These are phyloP conservation scores for Xiphorhynchus erythropygius DNA, from an alignment of 2,797 vertebrate species.

Conservation along the genomic window DNA sequence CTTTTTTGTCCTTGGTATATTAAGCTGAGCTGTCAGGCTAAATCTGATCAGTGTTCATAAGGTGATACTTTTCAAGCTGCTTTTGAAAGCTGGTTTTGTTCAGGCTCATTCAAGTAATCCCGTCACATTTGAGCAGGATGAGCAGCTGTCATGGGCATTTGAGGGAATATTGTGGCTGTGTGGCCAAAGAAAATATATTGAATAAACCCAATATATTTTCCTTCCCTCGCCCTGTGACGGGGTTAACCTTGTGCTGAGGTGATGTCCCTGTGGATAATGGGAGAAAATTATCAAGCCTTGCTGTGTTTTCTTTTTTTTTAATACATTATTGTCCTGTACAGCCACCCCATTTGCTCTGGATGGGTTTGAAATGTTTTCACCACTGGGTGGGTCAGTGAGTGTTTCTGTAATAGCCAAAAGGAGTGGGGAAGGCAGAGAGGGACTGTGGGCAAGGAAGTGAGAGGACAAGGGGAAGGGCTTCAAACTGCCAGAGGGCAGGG, in stretches of 20 bases:
- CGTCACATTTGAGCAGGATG: background rate
- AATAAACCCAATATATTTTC: background rate
- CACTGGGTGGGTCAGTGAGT: background rate
- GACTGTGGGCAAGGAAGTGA: background rate
- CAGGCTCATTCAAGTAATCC: constrained; percentile 1
- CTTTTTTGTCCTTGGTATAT: constrained; percentile 11
- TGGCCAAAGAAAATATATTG: background rate
- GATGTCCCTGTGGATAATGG: background rate
- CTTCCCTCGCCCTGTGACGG: background rate
- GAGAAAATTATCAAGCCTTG: background rate
- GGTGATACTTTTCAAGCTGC: constrained; percentile 24
- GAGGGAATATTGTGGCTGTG: background rate
- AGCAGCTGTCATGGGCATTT: background rate
- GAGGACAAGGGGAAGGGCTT: background rate
- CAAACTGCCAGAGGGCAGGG: background rate
- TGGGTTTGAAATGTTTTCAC: background rate
- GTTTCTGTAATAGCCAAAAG: background rate
- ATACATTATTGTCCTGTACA: background rate
- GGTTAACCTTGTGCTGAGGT: background rate
- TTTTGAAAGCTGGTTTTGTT: constrained; percentile 35
- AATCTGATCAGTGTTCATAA: background rate
- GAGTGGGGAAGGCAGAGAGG: background rate
- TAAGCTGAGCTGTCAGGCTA: constrained; percentile 33
- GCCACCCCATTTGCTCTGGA: background rate
- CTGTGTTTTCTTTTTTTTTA: background rate